Evolutionary conservation across 2,797 vertebrate genomes (phyloP).

Genomic region (Poeciliopsis gracilis): DNA sequence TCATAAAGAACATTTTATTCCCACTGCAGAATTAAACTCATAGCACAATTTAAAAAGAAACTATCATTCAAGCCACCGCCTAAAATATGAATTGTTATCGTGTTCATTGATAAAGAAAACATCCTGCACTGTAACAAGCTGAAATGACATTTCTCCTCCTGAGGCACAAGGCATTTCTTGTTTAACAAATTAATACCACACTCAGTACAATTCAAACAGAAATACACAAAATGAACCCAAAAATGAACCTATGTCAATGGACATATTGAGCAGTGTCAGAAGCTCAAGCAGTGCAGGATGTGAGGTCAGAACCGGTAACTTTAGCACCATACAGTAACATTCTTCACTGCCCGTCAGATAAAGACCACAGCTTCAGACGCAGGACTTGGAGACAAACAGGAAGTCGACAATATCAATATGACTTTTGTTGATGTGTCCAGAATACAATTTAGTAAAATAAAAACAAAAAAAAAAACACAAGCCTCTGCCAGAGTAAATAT

Average conservation of each 20-base stretch:
- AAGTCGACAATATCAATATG: background rate
- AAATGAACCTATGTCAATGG: conserved; percentile 6
- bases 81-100: background rate
- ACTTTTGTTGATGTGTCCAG: conserved; percentile 29
- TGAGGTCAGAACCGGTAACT: conserved; percentile 38
- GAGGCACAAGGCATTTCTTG: background rate
- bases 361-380: background rate
- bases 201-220: conserved; percentile 15
- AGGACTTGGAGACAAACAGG: background rate
- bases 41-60: background rate
- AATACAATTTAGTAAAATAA: no score
- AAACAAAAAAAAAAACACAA: no score
- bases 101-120: background rate
- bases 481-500: no score
- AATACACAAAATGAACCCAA: background rate
- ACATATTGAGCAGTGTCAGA: conserved; percentile 18
- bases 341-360: background rate
- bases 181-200: conserved; percentile 29
- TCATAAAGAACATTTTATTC: conserved; percentile 14
- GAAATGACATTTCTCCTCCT: background rate
- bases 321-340: conserved; percentile 54
- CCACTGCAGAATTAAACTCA: conserved; percentile 18
- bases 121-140: background rate
- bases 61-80: background rate
- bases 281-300: conserved; percentile 37